A percentile compares a stretch with the other conserved stretches of the same genome.
phyloP scores from a whole-genome alignment of 2,797 vertebrate genomes.

The Thalassophryne amazonica region DNA sequence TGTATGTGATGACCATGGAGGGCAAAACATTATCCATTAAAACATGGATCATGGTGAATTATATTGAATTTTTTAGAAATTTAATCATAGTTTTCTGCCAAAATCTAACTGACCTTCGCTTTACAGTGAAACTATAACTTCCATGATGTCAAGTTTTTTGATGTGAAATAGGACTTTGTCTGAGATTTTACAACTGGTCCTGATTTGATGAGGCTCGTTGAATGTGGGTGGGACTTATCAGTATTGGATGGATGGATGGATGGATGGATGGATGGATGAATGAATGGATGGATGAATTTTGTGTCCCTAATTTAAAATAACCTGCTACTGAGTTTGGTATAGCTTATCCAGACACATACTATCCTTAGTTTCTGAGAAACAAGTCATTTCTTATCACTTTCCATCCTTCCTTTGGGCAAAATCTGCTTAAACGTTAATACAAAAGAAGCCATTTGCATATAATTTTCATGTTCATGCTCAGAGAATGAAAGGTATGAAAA shows the following conservation, averaged over 20 bases:
- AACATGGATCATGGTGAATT: no score
- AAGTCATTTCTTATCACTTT: conserved; percentile 51
- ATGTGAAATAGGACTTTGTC: no score
- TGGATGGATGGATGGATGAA: neutral
- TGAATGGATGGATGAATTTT: neutral
- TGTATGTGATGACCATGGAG: no score
- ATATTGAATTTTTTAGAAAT: no score
- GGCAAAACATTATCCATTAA: no score
- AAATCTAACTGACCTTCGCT: no score
- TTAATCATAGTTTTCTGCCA: no score
- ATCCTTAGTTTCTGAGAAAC: conserved; percentile 50
- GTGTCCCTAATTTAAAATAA: conserved; percentile 18
- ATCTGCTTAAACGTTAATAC: conserved; percentile 59
- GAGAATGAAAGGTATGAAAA: conserved; percentile 50
- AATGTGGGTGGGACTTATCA: no score
- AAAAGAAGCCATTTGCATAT: conserved; percentile 69
- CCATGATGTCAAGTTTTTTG: no score
- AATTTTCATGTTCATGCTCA: conserved; percentile 63
- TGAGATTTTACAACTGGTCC: no score
- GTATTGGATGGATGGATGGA: neutral
- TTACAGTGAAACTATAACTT: no score
- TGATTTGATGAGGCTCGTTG: no score
- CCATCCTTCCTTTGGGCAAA: conserved; percentile 45
- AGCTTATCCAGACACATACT: conserved; percentile 32
- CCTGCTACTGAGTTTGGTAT: conserved; percentile 17